These are phyloP conservation scores for Peromyscus polionotus DNA, from an alignment of 2,113 vertebrate species.

Conservation along the genomic window DNA sequence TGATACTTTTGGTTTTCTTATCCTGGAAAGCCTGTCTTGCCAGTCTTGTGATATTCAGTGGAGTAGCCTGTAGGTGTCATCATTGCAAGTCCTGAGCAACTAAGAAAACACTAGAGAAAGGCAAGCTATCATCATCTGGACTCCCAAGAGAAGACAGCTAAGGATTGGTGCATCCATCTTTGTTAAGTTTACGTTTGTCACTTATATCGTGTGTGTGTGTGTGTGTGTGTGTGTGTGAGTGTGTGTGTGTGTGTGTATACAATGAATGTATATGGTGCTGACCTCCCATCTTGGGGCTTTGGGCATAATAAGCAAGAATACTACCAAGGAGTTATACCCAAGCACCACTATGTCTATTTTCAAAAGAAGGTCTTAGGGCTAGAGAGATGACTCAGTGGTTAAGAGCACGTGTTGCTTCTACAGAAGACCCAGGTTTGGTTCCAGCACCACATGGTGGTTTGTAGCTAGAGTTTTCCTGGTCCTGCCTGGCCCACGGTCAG, in stretches of 20 bases:
- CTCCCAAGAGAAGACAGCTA: not conserved
- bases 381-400: not conserved
- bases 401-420: not conserved
- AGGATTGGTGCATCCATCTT: not conserved
- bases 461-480: too few species aligned
- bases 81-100: not conserved
- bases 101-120: conserved; percentile 53
- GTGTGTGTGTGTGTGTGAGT: not conserved
- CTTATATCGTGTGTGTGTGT: not conserved
- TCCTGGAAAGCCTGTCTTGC: not conserved
- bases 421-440: not conserved
- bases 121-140: conserved; percentile 16
- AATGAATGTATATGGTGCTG: not conserved
- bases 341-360: not conserved
- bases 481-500: too few species aligned
- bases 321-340: not conserved
- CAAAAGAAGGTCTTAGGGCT: not conserved
- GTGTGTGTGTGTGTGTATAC: not conserved
- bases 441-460: not conserved
- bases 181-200: not conserved
- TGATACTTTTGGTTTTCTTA: conserved; percentile 50
- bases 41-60: not conserved
- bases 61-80: not conserved
- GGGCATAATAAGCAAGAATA: not conserved
- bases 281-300: too few species aligned